Evolutionary conservation across 2,113 vertebrate species (phyloP).

Genomic region (Thunnus thynnus): DNA sequence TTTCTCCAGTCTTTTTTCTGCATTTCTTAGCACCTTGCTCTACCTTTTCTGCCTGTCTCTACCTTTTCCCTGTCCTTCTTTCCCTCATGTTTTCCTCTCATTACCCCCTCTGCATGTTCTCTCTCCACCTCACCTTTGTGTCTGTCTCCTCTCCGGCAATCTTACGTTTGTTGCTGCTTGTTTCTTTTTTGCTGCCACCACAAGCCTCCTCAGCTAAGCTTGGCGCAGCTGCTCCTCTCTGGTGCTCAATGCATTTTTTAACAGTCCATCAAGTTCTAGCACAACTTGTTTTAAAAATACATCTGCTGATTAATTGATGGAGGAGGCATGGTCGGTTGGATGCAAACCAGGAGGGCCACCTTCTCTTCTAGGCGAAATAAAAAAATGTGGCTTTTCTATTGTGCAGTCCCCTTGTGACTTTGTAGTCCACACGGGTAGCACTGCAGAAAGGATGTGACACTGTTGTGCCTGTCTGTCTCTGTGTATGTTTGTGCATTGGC

Average conservation of each 20-base stretch:
- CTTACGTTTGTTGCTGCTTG: slow-evolving; percentile 45
- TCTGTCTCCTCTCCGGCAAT: slow-evolving; percentile 52
- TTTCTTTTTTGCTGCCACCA: slow-evolving; percentile 31
- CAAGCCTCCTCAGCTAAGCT: slow-evolving; percentile 44
- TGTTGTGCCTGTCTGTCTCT: slow-evolving; percentile 13
- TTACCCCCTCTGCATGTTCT: slow-evolving; percentile 30
- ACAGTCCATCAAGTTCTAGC: slow-evolving; percentile 82
- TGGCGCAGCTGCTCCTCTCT: slow-evolving; percentile 67
- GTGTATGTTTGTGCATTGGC: slow-evolving; percentile 7
- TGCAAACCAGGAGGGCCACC: slow-evolving; percentile 59
- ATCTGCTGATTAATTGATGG: slow-evolving; percentile 86
- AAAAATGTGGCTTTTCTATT: slow-evolving; percentile 45
- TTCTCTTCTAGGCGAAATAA: slow-evolving; percentile 34
- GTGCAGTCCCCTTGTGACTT: slow-evolving; percentile 32
- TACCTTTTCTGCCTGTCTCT: slow-evolving; percentile 13
- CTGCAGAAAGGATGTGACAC: slow-evolving; percentile 41
- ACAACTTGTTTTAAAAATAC: slow-evolving; percentile 85
- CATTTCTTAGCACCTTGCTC: slow-evolving; percentile 8
- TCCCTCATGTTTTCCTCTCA: slow-evolving; percentile 16
- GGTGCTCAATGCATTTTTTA: slow-evolving; percentile 84
- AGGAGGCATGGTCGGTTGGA: slow-evolving; percentile 60
- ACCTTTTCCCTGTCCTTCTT: background rate
- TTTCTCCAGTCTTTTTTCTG: slow-evolving; percentile 11
- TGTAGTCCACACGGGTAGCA: slow-evolving; percentile 29
- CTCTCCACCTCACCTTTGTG: slow-evolving; percentile 54